Percentiles rank a stretch among this genome's conserved stretches.
phyloP scores from a whole-genome alignment of 1,140 invertebrate species.

The Drosophila ironensis region DNA sequence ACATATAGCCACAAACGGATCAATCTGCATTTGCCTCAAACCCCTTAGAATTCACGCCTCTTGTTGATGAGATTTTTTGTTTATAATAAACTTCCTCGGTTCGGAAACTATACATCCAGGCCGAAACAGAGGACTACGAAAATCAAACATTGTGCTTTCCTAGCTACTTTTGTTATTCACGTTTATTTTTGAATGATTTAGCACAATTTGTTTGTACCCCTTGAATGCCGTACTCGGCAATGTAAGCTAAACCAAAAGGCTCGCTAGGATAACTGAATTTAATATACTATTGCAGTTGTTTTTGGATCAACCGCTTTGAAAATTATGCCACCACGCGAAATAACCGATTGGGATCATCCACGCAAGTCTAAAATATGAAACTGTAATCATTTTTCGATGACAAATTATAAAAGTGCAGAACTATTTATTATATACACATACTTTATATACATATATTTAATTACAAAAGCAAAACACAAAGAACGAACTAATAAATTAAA shows the following conservation, averaged over 20 bases:
- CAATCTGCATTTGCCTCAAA: slow-evolving; percentile 8
- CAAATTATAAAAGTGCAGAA: slow-evolving; percentile 27
- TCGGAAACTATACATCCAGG: not conserved
- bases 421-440: slow-evolving; percentile 45
- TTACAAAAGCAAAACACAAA: slow-evolving; percentile 28
- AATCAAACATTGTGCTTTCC: slow-evolving; percentile 25
- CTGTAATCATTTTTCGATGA: slow-evolving; percentile 25
- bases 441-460: slow-evolving; percentile 43
- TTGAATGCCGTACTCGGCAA: slow-evolving; percentile 22
- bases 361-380: slow-evolving; percentile 19
- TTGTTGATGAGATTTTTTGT: slow-evolving; percentile 31
- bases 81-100: slow-evolving; percentile 2
- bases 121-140: slow-evolving; percentile 7
- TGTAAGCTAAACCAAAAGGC: slow-evolving; percentile 21
- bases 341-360: slow-evolving; percentile 17
- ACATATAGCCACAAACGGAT: slow-evolving; percentile 47
- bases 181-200: slow-evolving; percentile 31
- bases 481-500: slow-evolving; percentile 39
- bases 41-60: slow-evolving; percentile 15
- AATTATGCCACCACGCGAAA: slow-evolving; percentile 1
- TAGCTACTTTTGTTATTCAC: slow-evolving; percentile 17
- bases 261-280: slow-evolving; percentile 8
- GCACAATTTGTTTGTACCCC: slow-evolving; percentile 31
- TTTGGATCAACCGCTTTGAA: slow-evolving; percentile 15
- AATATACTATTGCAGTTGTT: slow-evolving; percentile 5